Base-by-base conservation (phyloP, 2,888 invertebrate genomes). In the Amaurobius ferox region DNA sequence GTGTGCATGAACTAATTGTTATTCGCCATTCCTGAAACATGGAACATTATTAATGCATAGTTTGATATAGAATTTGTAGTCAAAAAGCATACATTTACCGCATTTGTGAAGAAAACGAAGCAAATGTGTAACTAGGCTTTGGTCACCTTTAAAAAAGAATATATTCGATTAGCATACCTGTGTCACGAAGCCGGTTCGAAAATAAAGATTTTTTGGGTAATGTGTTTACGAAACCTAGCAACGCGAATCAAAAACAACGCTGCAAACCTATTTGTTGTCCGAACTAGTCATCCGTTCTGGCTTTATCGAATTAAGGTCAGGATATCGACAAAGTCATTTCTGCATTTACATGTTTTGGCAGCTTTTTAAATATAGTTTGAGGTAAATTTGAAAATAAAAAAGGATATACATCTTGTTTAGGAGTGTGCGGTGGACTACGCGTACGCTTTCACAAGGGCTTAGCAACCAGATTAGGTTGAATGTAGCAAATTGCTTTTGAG, bases 161-260 rank as follows among this genome's bases (percentile, higher is more conserved):
- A 55, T 23, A 55, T 55, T 55, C 55, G 55, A 55, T 55, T 55
- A 23, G 55, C 55, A 55, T 55, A 23, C 3, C 30, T 16, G 29
- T 29, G 30, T 29, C 29, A 30, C 64, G 5, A 64, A 64, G 29
- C 13, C 5, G 23, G 23, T 19, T 16, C 23, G 19, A 16, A 64
- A 30, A 64, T 30, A 19, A 29, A 64, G 64, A 64, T 29, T 29
- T 32, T 19, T 29, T 30, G 32, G 6, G 16, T 30, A 30, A 64
- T 62, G 16, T 29, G 32, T 64, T 29, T 64, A 30, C 32, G 64
- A 1, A 64, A n/a, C 64, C 32, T 64, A 64, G 64, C 64, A 64
- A 64, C 64, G n/a, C n/a, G 32, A 32, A 29, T 32, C 64, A 30
- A 30, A 64, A 64, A 64, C 64, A 64, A n/a, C n/a, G n/a, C 16